Evolutionary conservation across 1,140 invertebrate genomes (phyloP), one percentile per base, ranked within the genome.

Genomic region (Lepidurus arcticus): DNA sequence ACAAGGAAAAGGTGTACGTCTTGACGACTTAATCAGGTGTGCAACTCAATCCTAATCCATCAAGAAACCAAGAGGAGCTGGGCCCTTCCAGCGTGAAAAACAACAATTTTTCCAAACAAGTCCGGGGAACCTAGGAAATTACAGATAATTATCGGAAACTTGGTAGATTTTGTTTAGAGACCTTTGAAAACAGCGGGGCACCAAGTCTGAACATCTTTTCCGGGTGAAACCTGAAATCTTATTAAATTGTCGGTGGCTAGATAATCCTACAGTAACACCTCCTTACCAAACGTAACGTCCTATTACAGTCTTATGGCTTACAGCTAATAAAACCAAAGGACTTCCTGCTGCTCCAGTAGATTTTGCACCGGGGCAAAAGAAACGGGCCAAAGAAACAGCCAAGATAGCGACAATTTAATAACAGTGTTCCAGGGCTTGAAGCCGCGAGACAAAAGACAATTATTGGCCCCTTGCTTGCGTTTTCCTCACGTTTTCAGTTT

Each of bases 391-490:
- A 24, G 24, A 24, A 24, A 24, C 24, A 24, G 24, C 24, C 16
- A 10, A 16, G 45, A 47, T 10, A 47, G 53, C 53, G 16, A n/a
- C 53, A 16, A 21, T 65, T 13, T 65, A 65, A 65, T 65, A n/a
- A 13, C 21, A 65, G 53, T 65, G 13, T 65, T 65, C 7, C 53
- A 21, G 21, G 53, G 16, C 53, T 65, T 65, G 6, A 1, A 16
- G 53, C 53, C 53, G 53, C 53, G 21, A 65, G 53, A 65, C 53
- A 65, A 34, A 34, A 65, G 53, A 16, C 53, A 65, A 65, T 65
- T 65, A 65, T 21, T 13, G 53, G 9, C 21, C 16, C 53, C n/a
- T 21, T 65, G 21, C 21, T 65, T 65, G 16, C 53, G 16, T 65
- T 7, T n/a, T 65, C 53, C 21, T 21, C 53, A 65, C 53, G 34